Percentiles rank a stretch among this genome's conserved stretches.
These are phyloP conservation scores for Dexiosoma caninum DNA, from an alignment of 2,888 invertebrate genomes.

Conservation along the genomic window DNA sequence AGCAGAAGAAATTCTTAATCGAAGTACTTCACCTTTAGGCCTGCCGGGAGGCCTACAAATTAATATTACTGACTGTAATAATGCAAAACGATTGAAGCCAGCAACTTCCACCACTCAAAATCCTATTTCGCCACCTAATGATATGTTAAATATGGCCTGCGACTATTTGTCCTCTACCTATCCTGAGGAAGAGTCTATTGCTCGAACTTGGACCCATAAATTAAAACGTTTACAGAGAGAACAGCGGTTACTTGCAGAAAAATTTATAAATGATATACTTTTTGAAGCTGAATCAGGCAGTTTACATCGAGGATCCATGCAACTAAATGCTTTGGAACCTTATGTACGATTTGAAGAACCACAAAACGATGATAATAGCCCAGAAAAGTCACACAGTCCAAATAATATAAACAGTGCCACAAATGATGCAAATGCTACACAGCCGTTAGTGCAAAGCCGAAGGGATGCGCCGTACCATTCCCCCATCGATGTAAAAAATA, in stretches of 20 bases:
- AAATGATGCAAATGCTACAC: slow-evolving; percentile 51
- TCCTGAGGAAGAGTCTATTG: slow-evolving; percentile 74
- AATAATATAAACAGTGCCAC: slow-evolving; percentile 9
- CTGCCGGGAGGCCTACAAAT: slow-evolving; percentile 38
- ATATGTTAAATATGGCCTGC: slow-evolving; percentile 72
- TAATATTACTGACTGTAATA: not conserved
- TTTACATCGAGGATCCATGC: slow-evolving; percentile 74
- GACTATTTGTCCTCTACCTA: slow-evolving; percentile 72
- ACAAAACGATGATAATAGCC: slow-evolving; percentile 66
- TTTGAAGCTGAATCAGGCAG: slow-evolving; percentile 75
- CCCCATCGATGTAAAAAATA: slow-evolving; percentile 13
- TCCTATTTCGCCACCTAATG: slow-evolving; percentile 64
- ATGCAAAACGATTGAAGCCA: slow-evolving; percentile 36
- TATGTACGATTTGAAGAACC: slow-evolving; percentile 72
- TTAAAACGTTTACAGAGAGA: slow-evolving; percentile 72
- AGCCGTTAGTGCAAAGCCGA: slow-evolving; percentile 7
- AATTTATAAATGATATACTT: slow-evolving; percentile 75
- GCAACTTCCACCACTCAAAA: slow-evolving; percentile 1
- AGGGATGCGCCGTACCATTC: slow-evolving; percentile 14
- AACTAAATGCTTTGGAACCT: slow-evolving; percentile 73
- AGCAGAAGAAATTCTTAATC: slow-evolving; percentile 59
- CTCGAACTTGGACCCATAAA: slow-evolving; percentile 75
- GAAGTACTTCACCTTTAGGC: slow-evolving; percentile 14
- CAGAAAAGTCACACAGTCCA: slow-evolving; percentile 73
- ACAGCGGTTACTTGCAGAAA: slow-evolving; percentile 74